Evolutionary conservation across 2,113 vertebrate genomes (phyloP), one percentile per base, ranked within the genome.

Genomic region (Tylochromis polylepis): DNA sequence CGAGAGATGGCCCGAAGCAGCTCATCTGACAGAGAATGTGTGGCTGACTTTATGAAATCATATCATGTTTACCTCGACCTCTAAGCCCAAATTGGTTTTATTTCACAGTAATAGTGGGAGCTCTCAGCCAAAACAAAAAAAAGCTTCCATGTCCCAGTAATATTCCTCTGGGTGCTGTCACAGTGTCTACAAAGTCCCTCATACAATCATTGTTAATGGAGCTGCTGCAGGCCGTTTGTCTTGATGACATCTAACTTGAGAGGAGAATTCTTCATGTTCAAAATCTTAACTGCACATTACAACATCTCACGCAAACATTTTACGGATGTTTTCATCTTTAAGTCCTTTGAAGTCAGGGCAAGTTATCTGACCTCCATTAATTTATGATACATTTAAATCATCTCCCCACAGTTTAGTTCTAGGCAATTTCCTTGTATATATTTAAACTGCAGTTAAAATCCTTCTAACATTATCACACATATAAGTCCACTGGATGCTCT

Each of bases 21-120:
- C 56, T 88, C 18, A 49, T 88, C 62, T 86, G 38, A 81, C 79
- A 82, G 75, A 82, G 22, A 91, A 56, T 79, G 85, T 83, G 79
- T 43, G 67, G 57, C 77, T 87, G 72, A 57, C 59, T 93, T 91
- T 77, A 82, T 87, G 49, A 82, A 93, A 93, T 87, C 87, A 87
- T 83, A 89, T 70, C 62, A 86, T 91, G 87, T 93, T 92, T 92
- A 90, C 85, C 87, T 86, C 55, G 36, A 92, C 88, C 81, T 88
- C 82, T 60, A 81, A 80, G 82, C 79, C 82, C 49, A 91, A 91
- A 88, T 82, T 55, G 82, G 57, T 84, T 91, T 90, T 88, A 84
- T 75, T 91, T 89, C 83, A 82, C 82, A 83, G 58, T 85, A 84
- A 88, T 57, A 78, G 60, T 59, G 22, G 75, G n/a, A 79, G 79